Percentiles rank a stretch among this genome's conserved stretches.
These are phyloP conservation scores for Bombus sylvicola DNA, from an alignment of 1,140 invertebrate genomes.

Conservation along the genomic window DNA sequence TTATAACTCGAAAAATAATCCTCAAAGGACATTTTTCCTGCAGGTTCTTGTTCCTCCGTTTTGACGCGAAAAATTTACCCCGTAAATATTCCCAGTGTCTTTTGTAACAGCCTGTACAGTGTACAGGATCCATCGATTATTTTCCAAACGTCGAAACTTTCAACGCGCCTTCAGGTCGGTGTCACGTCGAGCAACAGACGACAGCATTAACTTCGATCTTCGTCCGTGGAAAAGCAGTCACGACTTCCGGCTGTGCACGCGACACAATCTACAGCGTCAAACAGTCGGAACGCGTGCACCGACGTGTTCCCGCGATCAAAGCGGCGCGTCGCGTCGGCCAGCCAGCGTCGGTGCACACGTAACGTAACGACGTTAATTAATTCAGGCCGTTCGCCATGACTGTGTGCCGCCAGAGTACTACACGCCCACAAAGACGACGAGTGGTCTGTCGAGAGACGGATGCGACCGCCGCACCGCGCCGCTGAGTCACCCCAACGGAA, in stretches of 20 bases:
- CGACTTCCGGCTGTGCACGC: neutral
- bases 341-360: neutral
- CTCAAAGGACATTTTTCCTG: no score
- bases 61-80: no score
- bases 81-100: no score
- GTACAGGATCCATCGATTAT: neutral
- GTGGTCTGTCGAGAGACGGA: conserved; percentile 4
- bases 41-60: no score
- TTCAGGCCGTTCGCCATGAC: conserved; percentile 6
- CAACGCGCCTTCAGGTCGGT: neutral
- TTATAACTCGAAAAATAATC: no score
- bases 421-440: neutral
- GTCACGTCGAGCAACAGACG: neutral
- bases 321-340: neutral
- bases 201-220: neutral
- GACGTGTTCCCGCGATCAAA: conserved; percentile 9
- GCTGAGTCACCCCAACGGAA: conserved; percentile 25
- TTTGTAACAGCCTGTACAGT: no score
- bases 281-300: conserved; percentile 2
- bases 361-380: conserved; percentile 46
- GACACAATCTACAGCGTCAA: conserved; percentile 3
- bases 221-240: neutral
- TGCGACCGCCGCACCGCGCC: neutral
- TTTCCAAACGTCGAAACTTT: neutral
- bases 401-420: neutral